A percentile compares a stretch with the other conserved stretches of the same genome.
Conservation (phyloP, 2,113 vertebrate species). For the Meles meles region DNA sequence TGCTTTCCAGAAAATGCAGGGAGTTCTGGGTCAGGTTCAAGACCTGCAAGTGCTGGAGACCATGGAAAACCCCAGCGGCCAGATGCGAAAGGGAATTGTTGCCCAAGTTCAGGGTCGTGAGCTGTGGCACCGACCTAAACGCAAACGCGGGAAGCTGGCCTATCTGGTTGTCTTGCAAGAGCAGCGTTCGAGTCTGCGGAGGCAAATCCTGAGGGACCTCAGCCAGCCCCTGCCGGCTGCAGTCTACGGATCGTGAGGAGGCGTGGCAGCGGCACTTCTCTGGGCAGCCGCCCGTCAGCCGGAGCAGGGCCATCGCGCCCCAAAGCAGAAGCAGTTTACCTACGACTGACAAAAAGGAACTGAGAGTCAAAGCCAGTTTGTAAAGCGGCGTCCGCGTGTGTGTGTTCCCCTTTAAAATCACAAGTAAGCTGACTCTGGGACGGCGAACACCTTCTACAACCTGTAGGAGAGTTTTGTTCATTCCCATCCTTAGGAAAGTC, state of each 20-base stretch:
- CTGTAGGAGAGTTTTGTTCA: background rate
- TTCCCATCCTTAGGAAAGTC: rapidly evolving
- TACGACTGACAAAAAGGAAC: constrained; percentile 73
- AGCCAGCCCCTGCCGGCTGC: constrained; percentile 88
- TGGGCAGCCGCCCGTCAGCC: constrained; percentile 83
- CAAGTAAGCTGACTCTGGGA: background rate
- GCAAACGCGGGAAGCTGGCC: constrained; percentile 87
- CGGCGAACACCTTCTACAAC: background rate
- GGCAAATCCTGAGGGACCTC: constrained; percentile 89
- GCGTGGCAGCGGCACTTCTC: constrained; percentile 89
- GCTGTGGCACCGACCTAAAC: constrained; percentile 86
- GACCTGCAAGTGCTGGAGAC: constrained; percentile 86
- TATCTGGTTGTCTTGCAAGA: constrained; percentile 93
- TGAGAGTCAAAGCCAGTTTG: background rate
- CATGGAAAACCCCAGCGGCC: constrained; percentile 87
- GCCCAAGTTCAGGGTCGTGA: constrained; percentile 90
- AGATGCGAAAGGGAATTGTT: constrained; percentile 94
- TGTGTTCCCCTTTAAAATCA: background rate
- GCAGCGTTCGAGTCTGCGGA: constrained; percentile 88
- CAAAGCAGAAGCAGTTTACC: constrained; percentile 81
- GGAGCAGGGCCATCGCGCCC: constrained; percentile 71
- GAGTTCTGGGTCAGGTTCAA: constrained; percentile 92
- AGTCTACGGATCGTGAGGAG: constrained; percentile 90
- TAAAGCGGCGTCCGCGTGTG: background rate
- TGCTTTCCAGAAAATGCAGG: constrained; percentile 90